phyloP scores from a whole-genome alignment of 1,140 invertebrate genomes.

The Lutraria rhynchaena region DNA sequence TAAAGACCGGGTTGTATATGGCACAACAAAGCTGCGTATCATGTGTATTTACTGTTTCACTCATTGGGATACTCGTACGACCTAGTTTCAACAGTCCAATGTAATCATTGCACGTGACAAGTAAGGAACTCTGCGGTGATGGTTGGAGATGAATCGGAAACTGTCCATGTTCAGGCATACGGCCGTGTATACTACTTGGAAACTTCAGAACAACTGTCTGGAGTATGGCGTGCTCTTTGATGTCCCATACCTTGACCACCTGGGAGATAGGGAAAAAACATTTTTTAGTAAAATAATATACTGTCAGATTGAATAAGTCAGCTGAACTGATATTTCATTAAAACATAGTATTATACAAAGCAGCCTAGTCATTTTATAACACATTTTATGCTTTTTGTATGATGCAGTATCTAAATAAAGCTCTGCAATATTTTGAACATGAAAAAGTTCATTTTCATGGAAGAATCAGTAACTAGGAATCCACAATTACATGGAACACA shows the following conservation, averaged over 20 bases:
- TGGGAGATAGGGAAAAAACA: slow-evolving; percentile 53
- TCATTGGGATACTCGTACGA: slow-evolving; percentile 63
- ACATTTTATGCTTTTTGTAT: not conserved
- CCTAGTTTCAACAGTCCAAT: slow-evolving; percentile 79
- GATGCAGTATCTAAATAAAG: not conserved
- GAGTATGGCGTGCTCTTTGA: slow-evolving; percentile 79
- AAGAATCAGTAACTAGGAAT: too few relatives aligned
- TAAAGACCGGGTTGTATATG: slow-evolving; percentile 80
- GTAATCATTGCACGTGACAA: slow-evolving; percentile 82
- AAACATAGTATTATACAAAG: too few relatives aligned
- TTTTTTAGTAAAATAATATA: too few relatives aligned
- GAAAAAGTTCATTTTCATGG: too few relatives aligned
- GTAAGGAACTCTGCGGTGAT: slow-evolving; percentile 72
- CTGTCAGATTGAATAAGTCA: too few relatives aligned
- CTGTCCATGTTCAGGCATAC: slow-evolving; percentile 81
- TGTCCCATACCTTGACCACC: slow-evolving; percentile 82
- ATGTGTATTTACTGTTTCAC: slow-evolving; percentile 73
- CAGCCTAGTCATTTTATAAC: too few relatives aligned
- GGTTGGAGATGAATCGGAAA: slow-evolving; percentile 79
- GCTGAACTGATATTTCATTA: too few relatives aligned
- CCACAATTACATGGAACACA: too few relatives aligned
- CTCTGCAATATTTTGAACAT: too few relatives aligned
- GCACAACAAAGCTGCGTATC: slow-evolving; percentile 80
- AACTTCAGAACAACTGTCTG: slow-evolving; percentile 81
- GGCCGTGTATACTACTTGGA: slow-evolving; percentile 79